Conservation (phyloP, 2,888 invertebrate species). For the Machimus atricapillus region DNA sequence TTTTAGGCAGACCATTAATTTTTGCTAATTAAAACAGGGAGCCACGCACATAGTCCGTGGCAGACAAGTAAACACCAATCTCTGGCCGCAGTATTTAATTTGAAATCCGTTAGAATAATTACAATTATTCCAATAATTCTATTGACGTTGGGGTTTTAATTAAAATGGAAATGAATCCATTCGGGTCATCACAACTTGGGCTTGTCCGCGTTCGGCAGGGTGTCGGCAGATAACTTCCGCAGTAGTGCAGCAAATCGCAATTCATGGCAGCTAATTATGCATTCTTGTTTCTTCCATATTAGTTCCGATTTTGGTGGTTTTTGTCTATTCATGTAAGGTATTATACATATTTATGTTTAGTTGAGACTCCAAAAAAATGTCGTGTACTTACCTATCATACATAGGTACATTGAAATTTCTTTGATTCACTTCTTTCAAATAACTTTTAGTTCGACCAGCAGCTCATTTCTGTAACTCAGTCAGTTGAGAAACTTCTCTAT, state of each 20-base stretch:
- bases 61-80: not conserved
- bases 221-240: not conserved
- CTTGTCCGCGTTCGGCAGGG: not conserved
- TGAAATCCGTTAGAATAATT: slow-evolving; percentile 4
- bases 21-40: not conserved
- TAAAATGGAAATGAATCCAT: not conserved
- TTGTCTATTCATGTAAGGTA: not conserved
- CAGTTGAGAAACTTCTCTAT: too few species aligned
- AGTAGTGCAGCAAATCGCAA: not conserved
- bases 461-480: too few species aligned
- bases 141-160: not conserved
- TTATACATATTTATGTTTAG: not conserved
- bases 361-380: not conserved
- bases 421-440: too few species aligned
- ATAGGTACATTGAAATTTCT: too few species aligned
- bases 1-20: not conserved
- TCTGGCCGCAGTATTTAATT: not conserved
- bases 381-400: too few species aligned
- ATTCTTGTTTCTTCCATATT: not conserved
- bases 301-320: not conserved
- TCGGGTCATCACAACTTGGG: not conserved
- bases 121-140: not conserved
- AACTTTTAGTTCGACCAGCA: too few species aligned
- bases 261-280: not conserved
- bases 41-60: not conserved